Percentiles rank a stretch among this genome's conserved stretches.
Conservation (phyloP, 2,797 vertebrate genomes). For the Nyctibius grandis region DNA sequence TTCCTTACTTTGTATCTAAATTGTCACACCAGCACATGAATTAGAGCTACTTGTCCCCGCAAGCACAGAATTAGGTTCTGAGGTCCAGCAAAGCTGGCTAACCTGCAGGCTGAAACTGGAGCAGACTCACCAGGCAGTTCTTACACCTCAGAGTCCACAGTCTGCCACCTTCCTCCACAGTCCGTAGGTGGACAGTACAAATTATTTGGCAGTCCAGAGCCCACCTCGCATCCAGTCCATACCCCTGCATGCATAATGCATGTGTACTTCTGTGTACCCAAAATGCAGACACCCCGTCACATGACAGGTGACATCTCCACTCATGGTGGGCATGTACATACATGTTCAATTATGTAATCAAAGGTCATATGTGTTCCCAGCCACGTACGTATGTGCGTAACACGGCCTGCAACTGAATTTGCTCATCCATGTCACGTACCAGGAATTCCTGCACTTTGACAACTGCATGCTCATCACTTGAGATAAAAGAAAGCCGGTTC, state of each 20-base stretch:
- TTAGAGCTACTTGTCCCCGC: not conserved
- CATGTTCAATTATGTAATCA: not conserved
- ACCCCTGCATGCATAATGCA: not conserved
- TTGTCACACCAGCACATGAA: not conserved
- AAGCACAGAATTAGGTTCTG: not conserved
- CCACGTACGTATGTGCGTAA: not conserved
- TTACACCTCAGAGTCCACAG: not conserved
- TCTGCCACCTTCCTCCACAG: not conserved
- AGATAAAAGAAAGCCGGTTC: not conserved
- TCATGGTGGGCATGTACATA: not conserved
- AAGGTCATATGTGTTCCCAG: not conserved
- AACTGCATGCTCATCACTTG: not conserved
- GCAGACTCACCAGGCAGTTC: not conserved
- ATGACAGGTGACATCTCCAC: not conserved
- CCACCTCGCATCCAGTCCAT: not conserved
- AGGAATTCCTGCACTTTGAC: not conserved
- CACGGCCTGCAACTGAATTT: not conserved
- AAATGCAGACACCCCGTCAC: not conserved
- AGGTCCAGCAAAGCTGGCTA: not conserved
- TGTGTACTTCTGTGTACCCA: no score
- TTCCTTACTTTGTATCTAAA: not conserved
- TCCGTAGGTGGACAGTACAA: rapidly evolving
- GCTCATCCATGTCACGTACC: not conserved
- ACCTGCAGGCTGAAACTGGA: not conserved
- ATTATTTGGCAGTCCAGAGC: not conserved